Percentiles rank a stretch among this genome's conserved stretches.
phyloP scores from a whole-genome alignment of 2,888 invertebrate genomes.

The Holacanthella duospinosa region DNA sequence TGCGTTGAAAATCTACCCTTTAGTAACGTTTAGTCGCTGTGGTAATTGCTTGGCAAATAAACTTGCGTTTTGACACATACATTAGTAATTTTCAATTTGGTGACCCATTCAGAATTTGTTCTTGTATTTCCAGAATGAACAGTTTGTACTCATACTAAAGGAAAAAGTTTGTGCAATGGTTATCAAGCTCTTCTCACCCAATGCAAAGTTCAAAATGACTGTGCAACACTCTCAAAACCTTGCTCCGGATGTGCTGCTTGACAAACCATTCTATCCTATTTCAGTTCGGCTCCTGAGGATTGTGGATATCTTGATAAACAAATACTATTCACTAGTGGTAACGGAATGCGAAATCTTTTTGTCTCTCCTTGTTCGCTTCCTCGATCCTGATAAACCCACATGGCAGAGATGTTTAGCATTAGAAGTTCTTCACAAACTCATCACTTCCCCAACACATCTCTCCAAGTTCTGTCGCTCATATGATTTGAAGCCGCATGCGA shows the following conservation, averaged over 20 bases:
- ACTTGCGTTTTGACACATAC: too few relatives aligned
- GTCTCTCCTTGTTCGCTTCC: constrained; percentile 88
- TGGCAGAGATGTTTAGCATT: constrained; percentile 94
- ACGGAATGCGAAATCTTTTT: constrained; percentile 98
- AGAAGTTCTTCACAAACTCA: constrained; percentile 91
- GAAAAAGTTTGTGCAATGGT: constrained; percentile 95
- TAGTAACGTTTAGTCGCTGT: too few relatives aligned
- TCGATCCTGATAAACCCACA: constrained; percentile 88
- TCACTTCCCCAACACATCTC: constrained; percentile 73
- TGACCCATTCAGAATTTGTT: constrained; percentile 9
- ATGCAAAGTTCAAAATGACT: constrained; percentile 77
- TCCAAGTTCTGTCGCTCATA: constrained; percentile 90
- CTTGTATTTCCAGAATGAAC: constrained; percentile 61
- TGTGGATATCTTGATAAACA: constrained; percentile 83
- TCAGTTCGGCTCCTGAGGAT: constrained; percentile 87
- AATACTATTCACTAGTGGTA: constrained; percentile 81
- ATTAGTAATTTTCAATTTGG: too few relatives aligned
- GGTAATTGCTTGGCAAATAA: too few relatives aligned
- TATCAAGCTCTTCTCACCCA: constrained; percentile 96
- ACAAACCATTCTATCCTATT: constrained; percentile 93
- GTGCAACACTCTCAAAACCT: constrained; percentile 54
- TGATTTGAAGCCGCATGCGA: constrained; percentile 86
- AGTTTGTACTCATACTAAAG: constrained; percentile 86
- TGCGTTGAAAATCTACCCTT: too few relatives aligned
- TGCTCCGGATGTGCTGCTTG: constrained; percentile 47